Evolutionary conservation across 2,888 invertebrate genomes (phyloP), one percentile per base, ranked within the genome.

Genomic region (Tineola bisselliella): DNA sequence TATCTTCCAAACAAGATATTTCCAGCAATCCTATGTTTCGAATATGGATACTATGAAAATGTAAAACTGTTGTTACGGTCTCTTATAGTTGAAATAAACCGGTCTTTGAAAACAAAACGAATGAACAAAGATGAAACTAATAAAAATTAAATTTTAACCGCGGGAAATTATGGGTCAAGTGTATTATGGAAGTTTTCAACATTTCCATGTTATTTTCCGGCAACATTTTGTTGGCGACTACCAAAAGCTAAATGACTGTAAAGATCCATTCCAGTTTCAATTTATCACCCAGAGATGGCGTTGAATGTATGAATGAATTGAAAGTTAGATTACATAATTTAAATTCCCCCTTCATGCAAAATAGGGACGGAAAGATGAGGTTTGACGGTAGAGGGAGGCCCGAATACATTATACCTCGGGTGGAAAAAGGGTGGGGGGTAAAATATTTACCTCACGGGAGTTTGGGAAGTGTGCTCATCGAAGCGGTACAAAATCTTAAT

Each of bases 311-410:
- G 86, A 87, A 86, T 87, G 87, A 87, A 86, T 87, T 87, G 84
- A 87, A 87, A 87, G 87, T 87, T 87, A 84, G 84, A 87, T 87
- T 86, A 87, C 83, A 84, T 84, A 84, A 87, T 87, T 87, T 87
- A 87, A 87, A 86, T 84, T 86, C 84, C 79, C 84, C 61, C 84
- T 84, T 83, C 80, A 87, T 87, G 87, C 84, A 86, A 87, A 87
- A 84, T 81, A 86, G 86, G 84, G 81, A 74, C 70, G 76, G 75
- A 82, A 84, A 31, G 61, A 30, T 48, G 52, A 58, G 58, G 58
- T 58, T 19, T 58, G 33, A 58, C 58, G 58, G 13, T 33, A 33
- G 33, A 70, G 68, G 68, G 65, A 66, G 72, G 30, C 48, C 25
- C 25, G 43, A 48, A 58, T 58, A 58, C 58, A 58, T 58, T 58